Evolutionary conservation across 2,888 invertebrate genomes (phyloP).

Genomic region (Limnephilus auricula): DNA sequence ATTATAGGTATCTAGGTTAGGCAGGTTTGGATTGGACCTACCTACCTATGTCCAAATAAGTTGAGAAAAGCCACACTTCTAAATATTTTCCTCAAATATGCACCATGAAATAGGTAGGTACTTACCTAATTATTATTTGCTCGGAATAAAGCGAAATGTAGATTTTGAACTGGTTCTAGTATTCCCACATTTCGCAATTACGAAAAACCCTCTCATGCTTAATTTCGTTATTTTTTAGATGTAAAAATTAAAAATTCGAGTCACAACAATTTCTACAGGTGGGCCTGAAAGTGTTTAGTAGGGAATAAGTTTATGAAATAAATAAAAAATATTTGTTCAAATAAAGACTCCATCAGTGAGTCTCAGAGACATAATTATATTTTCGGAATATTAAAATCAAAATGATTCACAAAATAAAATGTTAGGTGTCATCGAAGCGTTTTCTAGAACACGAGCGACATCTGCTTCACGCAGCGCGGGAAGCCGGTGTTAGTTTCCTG

Average conservation of each 20-base stretch:
- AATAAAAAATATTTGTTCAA: not conserved
- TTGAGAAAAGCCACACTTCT: not conserved
- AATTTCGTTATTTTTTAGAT: conserved; percentile 11
- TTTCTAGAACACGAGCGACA: conserved; percentile 66
- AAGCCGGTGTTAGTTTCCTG: conserved; percentile 61
- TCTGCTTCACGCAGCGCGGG: conserved; percentile 67
- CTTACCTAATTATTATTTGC: conserved; percentile 50
- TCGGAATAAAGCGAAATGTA: not conserved
- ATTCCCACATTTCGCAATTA: conserved; percentile 25
- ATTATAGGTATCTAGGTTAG: no score
- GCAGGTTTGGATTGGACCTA: no score
- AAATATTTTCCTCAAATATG: not conserved
- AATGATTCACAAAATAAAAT: conserved; percentile 11
- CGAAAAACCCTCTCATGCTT: conserved; percentile 4
- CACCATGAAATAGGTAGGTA: not conserved
- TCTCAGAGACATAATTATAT: not conserved
- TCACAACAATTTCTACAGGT: conserved; percentile 46
- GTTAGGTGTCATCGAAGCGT: conserved; percentile 62
- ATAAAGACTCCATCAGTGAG: not conserved
- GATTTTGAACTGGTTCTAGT: conserved; percentile 2
- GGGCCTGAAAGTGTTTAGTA: conserved; percentile 36
- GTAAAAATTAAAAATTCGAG: conserved; percentile 15
- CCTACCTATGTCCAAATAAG: no score
- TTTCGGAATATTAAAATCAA: not conserved
- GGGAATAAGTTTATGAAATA: not conserved